These are phyloP conservation scores for Pandemis corylana DNA, from an alignment of 2,888 invertebrate genomes.

Conservation along the genomic window DNA sequence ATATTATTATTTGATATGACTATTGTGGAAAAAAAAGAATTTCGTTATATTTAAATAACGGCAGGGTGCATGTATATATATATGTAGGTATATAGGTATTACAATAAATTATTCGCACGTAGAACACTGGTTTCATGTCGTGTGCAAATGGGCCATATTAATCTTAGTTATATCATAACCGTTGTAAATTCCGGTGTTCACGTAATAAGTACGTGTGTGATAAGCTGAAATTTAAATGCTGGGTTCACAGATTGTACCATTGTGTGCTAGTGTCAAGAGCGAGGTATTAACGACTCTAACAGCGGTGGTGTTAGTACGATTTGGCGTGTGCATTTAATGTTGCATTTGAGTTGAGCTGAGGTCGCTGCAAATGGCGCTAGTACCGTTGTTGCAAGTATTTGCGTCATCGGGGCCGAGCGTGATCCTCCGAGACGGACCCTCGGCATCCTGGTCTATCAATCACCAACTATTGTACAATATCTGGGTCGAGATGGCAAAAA, in stretches of 20 bases:
- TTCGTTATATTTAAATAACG: background rate
- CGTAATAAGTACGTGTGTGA: slow-evolving; percentile 19
- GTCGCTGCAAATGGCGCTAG: slow-evolving; percentile 39
- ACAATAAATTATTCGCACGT: slow-evolving; percentile 3
- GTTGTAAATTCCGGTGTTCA: slow-evolving; percentile 21
- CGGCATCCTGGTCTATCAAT: slow-evolving; percentile 52
- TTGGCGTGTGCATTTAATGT: slow-evolving; percentile 3
- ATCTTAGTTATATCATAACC: slow-evolving; percentile 12
- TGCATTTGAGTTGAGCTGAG: slow-evolving; percentile 12
- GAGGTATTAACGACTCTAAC: background rate
- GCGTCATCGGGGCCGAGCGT: slow-evolving; percentile 46
- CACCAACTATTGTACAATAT: slow-evolving; percentile 52
- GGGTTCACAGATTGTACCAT: background rate
- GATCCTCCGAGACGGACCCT: slow-evolving; percentile 44
- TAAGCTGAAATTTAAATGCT: slow-evolving; percentile 15
- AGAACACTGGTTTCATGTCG: background rate
- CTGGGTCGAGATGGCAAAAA: slow-evolving; percentile 58
- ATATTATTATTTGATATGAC: background rate
- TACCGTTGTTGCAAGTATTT: slow-evolving; percentile 47
- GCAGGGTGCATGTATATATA: too few relatives aligned
- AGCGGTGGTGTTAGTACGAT: background rate
- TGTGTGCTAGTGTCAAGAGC: background rate
- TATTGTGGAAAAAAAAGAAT: background rate
- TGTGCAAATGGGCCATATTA: slow-evolving; percentile 1
- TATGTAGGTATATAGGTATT: background rate